Base-by-base conservation (phyloP, 2,888 invertebrate species). In the Eudemis profundana region DNA sequence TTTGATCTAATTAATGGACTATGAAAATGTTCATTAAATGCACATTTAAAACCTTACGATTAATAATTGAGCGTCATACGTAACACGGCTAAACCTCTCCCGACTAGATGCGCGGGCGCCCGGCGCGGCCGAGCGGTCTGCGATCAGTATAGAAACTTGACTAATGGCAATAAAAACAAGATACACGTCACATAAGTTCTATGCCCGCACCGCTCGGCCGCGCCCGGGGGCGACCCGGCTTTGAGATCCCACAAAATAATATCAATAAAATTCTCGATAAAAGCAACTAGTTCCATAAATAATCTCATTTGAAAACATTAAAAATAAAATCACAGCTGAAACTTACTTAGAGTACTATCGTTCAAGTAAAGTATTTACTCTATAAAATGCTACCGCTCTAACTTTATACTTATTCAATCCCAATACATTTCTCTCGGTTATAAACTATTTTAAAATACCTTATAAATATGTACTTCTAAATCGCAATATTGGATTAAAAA, bases 31-130 rank as follows among this genome's bases (percentile, higher is more conserved):
- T 70, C 78, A 76, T 72, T 76, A 75, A 73, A 70, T 69, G 68
- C 64, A 66, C 67, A 64, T 71, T 67, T 71, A 69, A 72, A 78
- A 76, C 68, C 78, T 79, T 81, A 78, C 66, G 65, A 71, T 79
- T 86, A 88, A 79, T 88, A 89, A 88, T 89, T 89, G 89, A 89
- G 89, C 89, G 77, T 82, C 78, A 84, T 78, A 75, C 69, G 70
- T 75, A 84, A 83, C 80, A 69, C 74, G 78, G 76, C 76, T 82
- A 80, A 74, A 78, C 75, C 74, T 71, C 76, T 61, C 73, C 54
- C 67, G 67, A 72, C 71, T 66, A 71, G 76, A 66, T 15, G n/a
- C 63, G 57, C n/a, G n/a, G n/a, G n/a, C n/a, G 33, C 33, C 8
- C 29, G 29, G 8, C 29, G 7, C 33, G 8, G 8, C 33, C 27